Evolutionary conservation across 2,797 vertebrate species (phyloP).

Genomic region (Morelia viridis): DNA sequence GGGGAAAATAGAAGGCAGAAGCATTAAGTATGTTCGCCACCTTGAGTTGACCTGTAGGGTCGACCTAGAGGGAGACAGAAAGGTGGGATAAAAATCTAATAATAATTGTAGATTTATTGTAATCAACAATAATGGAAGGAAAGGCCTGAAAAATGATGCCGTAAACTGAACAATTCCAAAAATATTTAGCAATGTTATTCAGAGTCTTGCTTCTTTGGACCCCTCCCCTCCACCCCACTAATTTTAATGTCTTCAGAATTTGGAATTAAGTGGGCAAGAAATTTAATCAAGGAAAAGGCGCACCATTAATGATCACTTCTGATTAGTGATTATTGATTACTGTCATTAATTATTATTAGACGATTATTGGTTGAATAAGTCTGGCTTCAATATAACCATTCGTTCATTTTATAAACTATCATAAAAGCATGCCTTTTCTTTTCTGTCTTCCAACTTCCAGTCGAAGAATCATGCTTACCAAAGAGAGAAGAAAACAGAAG

Average conservation of each 20-base stretch:
- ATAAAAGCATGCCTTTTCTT: neutral
- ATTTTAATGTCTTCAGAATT: neutral
- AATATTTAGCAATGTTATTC: neutral
- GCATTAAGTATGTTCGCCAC: neutral
- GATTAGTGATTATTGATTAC: neutral
- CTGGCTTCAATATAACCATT: neutral
- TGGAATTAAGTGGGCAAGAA: neutral
- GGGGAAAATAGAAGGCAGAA: neutral
- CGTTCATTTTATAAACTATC: neutral
- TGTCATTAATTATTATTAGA: too few species aligned
- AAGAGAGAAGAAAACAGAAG: constrained; percentile 55
- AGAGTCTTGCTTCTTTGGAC: neutral
- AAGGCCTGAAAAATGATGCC: neutral
- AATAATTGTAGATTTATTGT: neutral
- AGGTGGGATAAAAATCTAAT: neutral
- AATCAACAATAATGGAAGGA: neutral
- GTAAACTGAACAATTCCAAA: neutral
- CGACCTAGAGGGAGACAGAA: neutral
- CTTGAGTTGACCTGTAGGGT: neutral
- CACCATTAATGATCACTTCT: neutral
- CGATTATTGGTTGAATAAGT: neutral
- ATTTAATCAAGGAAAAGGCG: neutral
- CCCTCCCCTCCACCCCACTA: neutral
- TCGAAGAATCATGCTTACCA: constrained; percentile 48
- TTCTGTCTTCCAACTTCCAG: constrained; percentile 36